Evolutionary conservation across 2,888 invertebrate genomes (phyloP).

Genomic region (Pachliopta kotzebuea): DNA sequence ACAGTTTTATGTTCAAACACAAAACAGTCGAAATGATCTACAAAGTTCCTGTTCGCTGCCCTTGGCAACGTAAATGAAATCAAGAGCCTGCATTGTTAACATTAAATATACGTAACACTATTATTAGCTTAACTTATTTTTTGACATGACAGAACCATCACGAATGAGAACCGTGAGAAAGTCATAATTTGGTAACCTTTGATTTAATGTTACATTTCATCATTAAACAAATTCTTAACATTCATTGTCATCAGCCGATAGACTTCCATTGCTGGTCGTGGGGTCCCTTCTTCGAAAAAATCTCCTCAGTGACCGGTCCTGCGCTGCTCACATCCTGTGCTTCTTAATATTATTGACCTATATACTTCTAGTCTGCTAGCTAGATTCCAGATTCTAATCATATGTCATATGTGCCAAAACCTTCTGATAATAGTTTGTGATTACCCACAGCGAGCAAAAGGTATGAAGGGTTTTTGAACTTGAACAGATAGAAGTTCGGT

Average conservation of each 20-base stretch:
- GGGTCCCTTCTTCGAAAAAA: background rate
- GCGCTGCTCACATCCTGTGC: no score
- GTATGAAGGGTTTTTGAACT: no score
- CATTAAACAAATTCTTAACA: background rate
- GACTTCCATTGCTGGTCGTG: background rate
- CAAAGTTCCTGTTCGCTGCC: constrained; percentile 27
- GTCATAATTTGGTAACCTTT: background rate
- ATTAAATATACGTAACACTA: constrained; percentile 18
- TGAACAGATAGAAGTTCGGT: no score
- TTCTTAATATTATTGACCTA: no score
- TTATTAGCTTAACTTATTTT: constrained; percentile 12
- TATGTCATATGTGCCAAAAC: no score
- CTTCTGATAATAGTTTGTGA: no score
- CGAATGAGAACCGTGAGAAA: background rate
- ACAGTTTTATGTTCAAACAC: constrained; percentile 23
- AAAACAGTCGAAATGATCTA: constrained; percentile 20
- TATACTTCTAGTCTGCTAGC: no score
- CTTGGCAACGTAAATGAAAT: constrained; percentile 26
- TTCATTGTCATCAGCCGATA: background rate
- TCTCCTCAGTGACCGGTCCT: background rate
- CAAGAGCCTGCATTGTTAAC: constrained; percentile 19
- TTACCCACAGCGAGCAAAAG: no score
- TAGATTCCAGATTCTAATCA: no score
- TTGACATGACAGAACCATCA: constrained; percentile 11
- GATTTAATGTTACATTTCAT: background rate